Evolutionary conservation across 2,113 vertebrate genomes (phyloP), one percentile per base, ranked within the genome.

Genomic region (Esox niger): DNA sequence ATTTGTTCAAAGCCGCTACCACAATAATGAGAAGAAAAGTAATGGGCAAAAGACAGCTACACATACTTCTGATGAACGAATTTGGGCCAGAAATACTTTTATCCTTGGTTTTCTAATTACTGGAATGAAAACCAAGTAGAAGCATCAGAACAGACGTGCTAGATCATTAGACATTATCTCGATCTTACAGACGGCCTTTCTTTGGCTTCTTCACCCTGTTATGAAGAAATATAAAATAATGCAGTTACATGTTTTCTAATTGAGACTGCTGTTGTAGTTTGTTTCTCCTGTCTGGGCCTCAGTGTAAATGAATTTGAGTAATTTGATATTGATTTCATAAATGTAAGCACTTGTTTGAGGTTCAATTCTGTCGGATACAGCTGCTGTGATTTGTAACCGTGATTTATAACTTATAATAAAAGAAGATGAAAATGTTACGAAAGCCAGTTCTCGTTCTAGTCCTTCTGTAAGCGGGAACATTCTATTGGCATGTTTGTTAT

Each of bases 221-320:
- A 66, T 81, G 72, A 76, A 75, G 69, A 82, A 76, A 72, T 21
- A 62, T 70, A 68, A 68, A 80, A 71, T 52, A 66, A 61, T 74
- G 35, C 59, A 62, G 69, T 67, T 60, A 73, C 76, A 79, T 79
- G 79, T 83, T 88, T 86, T 21, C 78, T 89, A 90, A 89, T 90
- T 84, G 69, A 60, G 82, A 82, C 78, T 86, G 82, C 82, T 88
- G 84, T 75, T 87, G 82, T 87, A 88, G 84, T 73, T 82, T 80
- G 80, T 82, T 88, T 86, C 83, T 79, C 84, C 79, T 70, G 77
- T 81, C 64, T 88, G 90, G 89, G 89, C 88, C 76, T 84, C 74
- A 84, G 84, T 88, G 83, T 85, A 83, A 88, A 89, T 88, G 81
- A 90, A 90, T 92, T 88, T 88, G 88, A 79, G 78, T 29, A 69